Base-by-base conservation (phyloP, 2,797 vertebrate species). In the Champsocephalus gunnari region DNA sequence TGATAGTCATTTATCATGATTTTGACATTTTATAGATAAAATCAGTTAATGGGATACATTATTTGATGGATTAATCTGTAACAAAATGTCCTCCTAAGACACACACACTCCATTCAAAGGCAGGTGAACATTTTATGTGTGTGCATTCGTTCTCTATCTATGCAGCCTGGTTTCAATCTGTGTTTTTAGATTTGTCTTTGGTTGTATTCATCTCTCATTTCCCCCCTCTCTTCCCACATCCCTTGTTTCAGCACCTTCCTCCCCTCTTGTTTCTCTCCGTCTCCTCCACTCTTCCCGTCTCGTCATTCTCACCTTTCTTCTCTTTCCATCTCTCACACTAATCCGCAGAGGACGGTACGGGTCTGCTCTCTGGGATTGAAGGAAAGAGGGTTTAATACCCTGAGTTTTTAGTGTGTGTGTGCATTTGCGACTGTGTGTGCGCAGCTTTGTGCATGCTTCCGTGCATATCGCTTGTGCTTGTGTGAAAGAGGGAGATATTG, bases 401-500 rank as follows among this genome's bases (percentile, higher is more conserved):
- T 66, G 12, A 34, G 45, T 68, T 10, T 75, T 50, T 77, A 59
- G 56, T 54, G 60, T 60, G 72, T 59, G 51, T 64, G 62, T 57
- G 65, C 45, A 53, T 61, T 72, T 64, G 53, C 45, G 58, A 49
- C 64, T 59, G 65, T 63, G 61, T 60, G 58, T 10, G 58, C 68
- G 67, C 71, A 75, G 77, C 53, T 85, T 71, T 84, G 70, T 75
- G 73, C 63, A 68, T 78, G 78, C 68, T 48, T 80, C 79, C 45
- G 7, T 86, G 71, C 65, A 56, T 74, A 66, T 47, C 59, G 21
- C 41, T 74, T 57, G 80, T 69, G 66, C 73, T 68, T 83, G 79
- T 90, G 79, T 87, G 74, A 87, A 90, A 83, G 73, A 76, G 66
- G 79, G 70, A 88, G 88, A 89, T 86, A 91, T 83, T 81, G 87